Evolutionary conservation across 2,888 invertebrate genomes (phyloP).

Genomic region (Anarsia innoxiella): DNA sequence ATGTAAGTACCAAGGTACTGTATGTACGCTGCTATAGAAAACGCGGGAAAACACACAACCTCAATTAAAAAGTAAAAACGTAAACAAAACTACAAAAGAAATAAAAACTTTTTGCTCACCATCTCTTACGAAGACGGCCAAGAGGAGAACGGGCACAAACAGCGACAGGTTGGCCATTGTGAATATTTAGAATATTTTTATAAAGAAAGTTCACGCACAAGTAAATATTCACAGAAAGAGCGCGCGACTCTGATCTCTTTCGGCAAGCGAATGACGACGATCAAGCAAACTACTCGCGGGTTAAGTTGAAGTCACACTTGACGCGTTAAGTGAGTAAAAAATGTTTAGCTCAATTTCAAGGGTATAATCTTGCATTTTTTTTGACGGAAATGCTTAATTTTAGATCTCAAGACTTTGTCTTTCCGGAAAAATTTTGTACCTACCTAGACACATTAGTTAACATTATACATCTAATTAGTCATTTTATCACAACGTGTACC

Average conservation of each 20-base stretch:
- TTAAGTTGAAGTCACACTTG: conserved; percentile 9
- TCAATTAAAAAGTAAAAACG: neutral
- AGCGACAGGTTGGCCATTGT: conserved; percentile 53
- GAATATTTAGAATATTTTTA: conserved; percentile 30
- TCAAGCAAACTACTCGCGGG: conserved; percentile 10
- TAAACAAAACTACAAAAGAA: conserved; percentile 16
- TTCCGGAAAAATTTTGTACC: no score
- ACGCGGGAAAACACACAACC: no score
- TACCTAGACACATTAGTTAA: no score
- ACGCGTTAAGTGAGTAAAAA: no score
- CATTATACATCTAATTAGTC: no score
- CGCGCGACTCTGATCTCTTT: conserved; percentile 31
- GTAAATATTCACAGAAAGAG: conserved; percentile 13
- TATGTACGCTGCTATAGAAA: neutral
- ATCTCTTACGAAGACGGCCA: conserved; percentile 52
- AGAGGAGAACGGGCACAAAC: conserved; percentile 54
- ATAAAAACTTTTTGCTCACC: conserved; percentile 41
- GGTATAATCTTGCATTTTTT: no score
- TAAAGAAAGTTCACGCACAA: conserved; percentile 29
- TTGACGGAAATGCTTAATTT: no score
- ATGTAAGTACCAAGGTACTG: neutral
- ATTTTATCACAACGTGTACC: no score
- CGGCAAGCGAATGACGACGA: conserved; percentile 47
- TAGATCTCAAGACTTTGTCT: no score
- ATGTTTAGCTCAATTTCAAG: no score